Evolutionary conservation across 2,113 vertebrate species (phyloP).

Genomic region (Anoura caudifer): DNA sequence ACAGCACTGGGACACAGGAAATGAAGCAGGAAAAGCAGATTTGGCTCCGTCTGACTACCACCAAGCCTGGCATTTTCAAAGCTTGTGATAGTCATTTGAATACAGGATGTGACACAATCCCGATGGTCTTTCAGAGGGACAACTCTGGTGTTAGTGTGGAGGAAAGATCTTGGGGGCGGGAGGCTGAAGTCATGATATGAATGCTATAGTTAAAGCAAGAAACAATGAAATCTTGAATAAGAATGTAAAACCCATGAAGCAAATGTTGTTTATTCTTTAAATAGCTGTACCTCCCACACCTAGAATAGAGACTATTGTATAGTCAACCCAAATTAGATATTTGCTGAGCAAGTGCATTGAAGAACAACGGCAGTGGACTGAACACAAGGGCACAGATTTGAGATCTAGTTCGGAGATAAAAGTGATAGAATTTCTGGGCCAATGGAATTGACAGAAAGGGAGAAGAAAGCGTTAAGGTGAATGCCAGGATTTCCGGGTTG

Average conservation of each 20-base stretch:
- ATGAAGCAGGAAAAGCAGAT: not conserved
- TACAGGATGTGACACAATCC: not conserved
- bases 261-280: not conserved
- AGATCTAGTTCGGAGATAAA: not conserved
- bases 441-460: not conserved
- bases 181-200: not conserved
- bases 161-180: not conserved
- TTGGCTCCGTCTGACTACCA: too few species aligned
- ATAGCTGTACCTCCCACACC: not conserved
- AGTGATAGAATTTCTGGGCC: not conserved
- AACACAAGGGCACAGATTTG: not conserved
- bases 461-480: not conserved
- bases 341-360: not conserved
- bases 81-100: not conserved
- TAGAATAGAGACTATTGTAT: not conserved
- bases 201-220: not conserved
- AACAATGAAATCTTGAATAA: not conserved
- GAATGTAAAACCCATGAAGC: not conserved
- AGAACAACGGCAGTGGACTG: not conserved
- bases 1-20: not conserved
- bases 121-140: not conserved
- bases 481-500: not conserved
- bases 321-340: not conserved
- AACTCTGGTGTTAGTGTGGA: not conserved
- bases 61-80: too few species aligned